A percentile compares a stretch with the other conserved stretches of the same genome.
phyloP scores from a whole-genome alignment of 2,797 vertebrate genomes.

The Nannoperca obscura region DNA sequence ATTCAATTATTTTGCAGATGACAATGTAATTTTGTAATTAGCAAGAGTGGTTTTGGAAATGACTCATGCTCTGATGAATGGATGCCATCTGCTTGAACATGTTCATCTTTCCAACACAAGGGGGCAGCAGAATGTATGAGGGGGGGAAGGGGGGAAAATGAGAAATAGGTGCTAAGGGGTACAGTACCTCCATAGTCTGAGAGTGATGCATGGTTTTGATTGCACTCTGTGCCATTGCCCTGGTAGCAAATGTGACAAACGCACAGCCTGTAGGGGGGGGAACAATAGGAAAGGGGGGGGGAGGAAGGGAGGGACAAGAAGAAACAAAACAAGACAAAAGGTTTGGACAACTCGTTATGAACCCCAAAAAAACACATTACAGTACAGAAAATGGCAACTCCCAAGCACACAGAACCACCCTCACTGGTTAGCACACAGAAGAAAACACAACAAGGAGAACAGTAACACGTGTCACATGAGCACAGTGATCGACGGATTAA shows the following conservation, averaged over 20 bases:
- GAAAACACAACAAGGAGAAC: constrained; percentile 81
- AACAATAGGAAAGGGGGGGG: constrained; percentile 87
- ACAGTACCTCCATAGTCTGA: constrained; percentile 99
- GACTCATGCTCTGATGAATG: constrained; percentile 76
- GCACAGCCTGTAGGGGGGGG: constrained; percentile 99
- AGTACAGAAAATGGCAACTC: constrained; percentile 87
- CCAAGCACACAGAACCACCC: constrained; percentile 85
- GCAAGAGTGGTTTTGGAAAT: constrained; percentile 67
- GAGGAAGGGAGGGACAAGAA: constrained; percentile 92
- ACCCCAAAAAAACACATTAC: constrained; percentile 94
- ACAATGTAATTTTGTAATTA: constrained; percentile 67
- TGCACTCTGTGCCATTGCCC: constrained; percentile 99
- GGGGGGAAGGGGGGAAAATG: constrained; percentile 42
- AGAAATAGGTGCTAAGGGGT: constrained; percentile 93
- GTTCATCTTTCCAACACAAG: constrained; percentile 76
- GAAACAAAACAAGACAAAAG: constrained; percentile 98
- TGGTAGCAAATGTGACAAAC: constrained; percentile 99
- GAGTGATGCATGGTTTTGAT: constrained; percentile 99
- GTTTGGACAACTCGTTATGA: constrained; percentile 99
- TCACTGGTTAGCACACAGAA: constrained; percentile 86
- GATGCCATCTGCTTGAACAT: constrained; percentile 62
- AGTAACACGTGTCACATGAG: constrained; percentile 82
- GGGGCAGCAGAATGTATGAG: constrained; percentile 80
- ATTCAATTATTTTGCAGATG: constrained; percentile 58
- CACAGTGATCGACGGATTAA: constrained; percentile 78